Percentiles rank a stretch among this genome's conserved stretches.
Evolutionary conservation across 2,113 vertebrate genomes (phyloP).

Genomic region (Sylvia atricapilla): DNA sequence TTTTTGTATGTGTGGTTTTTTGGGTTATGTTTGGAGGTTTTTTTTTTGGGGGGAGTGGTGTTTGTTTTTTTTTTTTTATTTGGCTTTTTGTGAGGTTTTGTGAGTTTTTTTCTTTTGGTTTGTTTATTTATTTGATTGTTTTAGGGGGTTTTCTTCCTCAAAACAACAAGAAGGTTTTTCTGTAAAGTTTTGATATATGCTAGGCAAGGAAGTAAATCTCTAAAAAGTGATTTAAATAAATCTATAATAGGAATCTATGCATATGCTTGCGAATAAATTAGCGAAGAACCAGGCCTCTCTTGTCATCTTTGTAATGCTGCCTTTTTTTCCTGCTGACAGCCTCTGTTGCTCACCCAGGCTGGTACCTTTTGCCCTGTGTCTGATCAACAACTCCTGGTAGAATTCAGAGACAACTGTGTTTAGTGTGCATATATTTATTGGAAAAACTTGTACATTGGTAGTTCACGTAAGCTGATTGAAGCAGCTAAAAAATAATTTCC

Average conservation of each 20-base stretch:
- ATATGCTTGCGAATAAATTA: neutral
- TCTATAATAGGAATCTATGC: neutral
- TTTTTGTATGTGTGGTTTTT: neutral
- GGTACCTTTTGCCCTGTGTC: neutral
- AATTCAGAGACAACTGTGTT: neutral
- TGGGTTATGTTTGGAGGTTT: neutral
- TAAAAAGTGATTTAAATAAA: neutral
- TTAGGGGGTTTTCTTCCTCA: too few species aligned
- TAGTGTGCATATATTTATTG: neutral
- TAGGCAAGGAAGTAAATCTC: neutral
- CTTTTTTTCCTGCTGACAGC: neutral
- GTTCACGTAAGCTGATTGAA: neutral
- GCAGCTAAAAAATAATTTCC: neutral
- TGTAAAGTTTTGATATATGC: neutral
- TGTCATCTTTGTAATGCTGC: neutral
- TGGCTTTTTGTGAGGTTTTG: neutral
- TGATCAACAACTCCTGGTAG: neutral
- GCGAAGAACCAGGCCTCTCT: neutral
- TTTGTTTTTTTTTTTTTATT: neutral
- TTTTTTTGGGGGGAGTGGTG: neutral
- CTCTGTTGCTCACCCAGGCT: neutral
- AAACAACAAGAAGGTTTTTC: neutral
- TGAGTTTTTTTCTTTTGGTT: neutral
- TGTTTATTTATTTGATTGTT: neutral
- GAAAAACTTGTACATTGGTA: neutral